Conservation (phyloP, 2,113 vertebrate species). For the Geococcyx californianus region DNA sequence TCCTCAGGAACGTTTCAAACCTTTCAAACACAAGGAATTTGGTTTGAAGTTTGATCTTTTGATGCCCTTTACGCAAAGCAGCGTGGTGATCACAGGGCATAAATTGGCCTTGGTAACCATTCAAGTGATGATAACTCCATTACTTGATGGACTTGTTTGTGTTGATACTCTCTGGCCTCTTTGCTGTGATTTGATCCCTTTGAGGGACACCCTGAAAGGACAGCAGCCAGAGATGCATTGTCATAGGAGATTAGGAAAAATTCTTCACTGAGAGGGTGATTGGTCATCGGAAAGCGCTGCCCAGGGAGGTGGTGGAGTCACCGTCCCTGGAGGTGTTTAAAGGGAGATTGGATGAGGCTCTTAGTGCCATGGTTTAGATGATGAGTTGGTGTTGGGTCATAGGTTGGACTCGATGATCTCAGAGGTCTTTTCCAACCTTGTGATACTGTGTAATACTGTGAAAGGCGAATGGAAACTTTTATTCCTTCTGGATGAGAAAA, state of each 20-base stretch:
- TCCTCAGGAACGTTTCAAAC: background rate
- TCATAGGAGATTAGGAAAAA: no score
- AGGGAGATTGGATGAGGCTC: no score
- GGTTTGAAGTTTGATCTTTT: background rate
- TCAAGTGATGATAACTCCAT: background rate
- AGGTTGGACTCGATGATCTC: no score
- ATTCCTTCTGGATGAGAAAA: background rate
- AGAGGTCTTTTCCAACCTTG: no score
- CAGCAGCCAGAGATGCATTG: background rate
- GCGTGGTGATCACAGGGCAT: background rate
- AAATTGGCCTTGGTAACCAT: background rate
- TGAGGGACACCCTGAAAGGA: background rate
- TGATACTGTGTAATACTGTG: no score
- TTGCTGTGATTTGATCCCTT: background rate
- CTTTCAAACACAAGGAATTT: background rate
- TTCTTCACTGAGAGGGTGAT: no score
- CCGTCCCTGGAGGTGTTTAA: no score
- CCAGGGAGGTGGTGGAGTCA: no score
- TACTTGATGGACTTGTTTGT: background rate
- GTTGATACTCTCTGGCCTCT: background rate
- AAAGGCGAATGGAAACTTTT: background rate
- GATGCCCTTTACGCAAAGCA: background rate
- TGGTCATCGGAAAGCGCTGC: no score
- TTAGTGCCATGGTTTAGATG: no score
- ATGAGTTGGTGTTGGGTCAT: no score